Percentiles rank a stretch among this genome's conserved stretches.
Conservation (phyloP, 2,797 vertebrate species). For the Diglossa cyanea region DNA sequence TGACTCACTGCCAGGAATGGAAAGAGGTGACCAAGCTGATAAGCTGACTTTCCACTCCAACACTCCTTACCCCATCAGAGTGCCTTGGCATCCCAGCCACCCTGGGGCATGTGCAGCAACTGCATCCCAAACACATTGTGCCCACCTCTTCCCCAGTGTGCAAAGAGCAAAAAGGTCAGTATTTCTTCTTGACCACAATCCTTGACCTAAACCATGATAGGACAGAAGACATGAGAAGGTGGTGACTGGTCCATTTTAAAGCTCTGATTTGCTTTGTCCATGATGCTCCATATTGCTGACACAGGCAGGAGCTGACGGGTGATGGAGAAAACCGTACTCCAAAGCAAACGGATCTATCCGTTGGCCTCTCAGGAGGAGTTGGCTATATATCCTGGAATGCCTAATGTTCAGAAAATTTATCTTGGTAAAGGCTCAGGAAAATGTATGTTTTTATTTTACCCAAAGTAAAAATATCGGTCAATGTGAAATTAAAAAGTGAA, state of each 20-base stretch:
- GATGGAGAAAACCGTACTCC: background rate
- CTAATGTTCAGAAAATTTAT: slow-evolving; percentile 67
- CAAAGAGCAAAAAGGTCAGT: background rate
- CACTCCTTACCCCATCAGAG: background rate
- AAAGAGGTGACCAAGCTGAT: background rate
- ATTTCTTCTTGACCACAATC: background rate
- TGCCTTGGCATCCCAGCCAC: background rate
- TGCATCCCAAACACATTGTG: background rate
- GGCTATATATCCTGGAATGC: slow-evolving; percentile 53
- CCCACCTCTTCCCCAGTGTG: background rate
- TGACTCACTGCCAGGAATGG: background rate
- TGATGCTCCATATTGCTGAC: background rate
- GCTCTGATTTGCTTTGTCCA: background rate
- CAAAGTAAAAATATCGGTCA: slow-evolving; percentile 67
- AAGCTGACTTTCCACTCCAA: background rate
- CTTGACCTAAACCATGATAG: background rate
- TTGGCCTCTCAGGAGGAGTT: slow-evolving; percentile 55
- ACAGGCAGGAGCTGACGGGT: background rate
- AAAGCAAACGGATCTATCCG: slow-evolving; percentile 37
- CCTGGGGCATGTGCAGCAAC: background rate
- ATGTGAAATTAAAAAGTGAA: slow-evolving; percentile 68
- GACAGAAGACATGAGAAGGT: background rate
- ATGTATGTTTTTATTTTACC: slow-evolving; percentile 70
- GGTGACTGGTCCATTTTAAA: background rate
- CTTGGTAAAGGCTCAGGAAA: slow-evolving; percentile 66